Evolutionary conservation across 2,113 vertebrate species (phyloP), one percentile per base, ranked within the genome.

Genomic region (Calyptomena viridis): DNA sequence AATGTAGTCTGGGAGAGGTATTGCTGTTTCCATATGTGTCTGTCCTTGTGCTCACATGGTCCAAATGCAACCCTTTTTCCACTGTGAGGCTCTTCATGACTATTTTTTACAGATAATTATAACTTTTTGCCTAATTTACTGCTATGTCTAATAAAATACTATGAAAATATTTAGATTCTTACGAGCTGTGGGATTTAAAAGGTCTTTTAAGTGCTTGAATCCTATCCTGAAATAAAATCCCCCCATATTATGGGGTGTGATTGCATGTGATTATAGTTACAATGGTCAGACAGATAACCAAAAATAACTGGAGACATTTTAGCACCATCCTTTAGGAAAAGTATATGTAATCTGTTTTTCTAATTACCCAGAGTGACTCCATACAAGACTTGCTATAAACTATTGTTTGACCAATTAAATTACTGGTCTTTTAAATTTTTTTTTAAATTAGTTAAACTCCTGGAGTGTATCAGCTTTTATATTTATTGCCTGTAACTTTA

Each of bases 391-490:
- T 58, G 6, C 4, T 60, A 49, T 44, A 58, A 91, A 39, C 4
- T 71, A 6, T 66, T 66, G 15, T 39, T 47, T 52, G n/a, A 25
- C 1, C 8, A 68, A 69, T 5, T 3, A 74, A 35, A 74, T 59
- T 63, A 2, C 0, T 62, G 60, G 21, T 4, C 17, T 27, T 59
- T 9, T 4, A n/a, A n/a, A n/a, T n/a, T n/a, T n/a, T n/a, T n/a
- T n/a, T n/a, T n/a, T n/a, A n/a, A n/a, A n/a, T 44, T 50, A 12
- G 59, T 56, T 75, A n/a, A 12, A 52, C n/a, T n/a, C n/a, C n/a
- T n/a, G n/a, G 15, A 40, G 4, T 40, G 2, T 67, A 42, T 25
- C 11, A 28, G 4, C 2, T 46, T 71, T 25, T 74, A 7, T 30
- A 35, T 55, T 60, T 39, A 50, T 31, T 50, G 12, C 0, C 8